phyloP scores from a whole-genome alignment of 2,888 invertebrate species.

The Trichacis sp. region DNA sequence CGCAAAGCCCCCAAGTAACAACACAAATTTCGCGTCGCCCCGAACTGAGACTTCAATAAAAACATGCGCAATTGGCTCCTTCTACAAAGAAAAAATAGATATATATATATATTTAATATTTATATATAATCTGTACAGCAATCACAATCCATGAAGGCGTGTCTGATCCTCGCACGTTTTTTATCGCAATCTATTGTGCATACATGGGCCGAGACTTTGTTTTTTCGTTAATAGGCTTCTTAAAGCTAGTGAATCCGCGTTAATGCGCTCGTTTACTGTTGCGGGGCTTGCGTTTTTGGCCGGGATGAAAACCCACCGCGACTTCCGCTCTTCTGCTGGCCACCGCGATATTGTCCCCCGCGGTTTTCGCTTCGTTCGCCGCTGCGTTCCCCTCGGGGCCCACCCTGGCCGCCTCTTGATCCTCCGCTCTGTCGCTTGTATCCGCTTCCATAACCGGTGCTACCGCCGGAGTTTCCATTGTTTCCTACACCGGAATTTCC shows the following conservation, averaged over 20 bases:
- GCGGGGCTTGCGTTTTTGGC: constrained; percentile 60
- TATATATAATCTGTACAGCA: constrained; percentile 42
- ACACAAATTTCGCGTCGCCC: constrained; percentile 15
- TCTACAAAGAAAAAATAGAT: constrained; percentile 41
- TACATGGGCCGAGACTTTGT: constrained; percentile 40
- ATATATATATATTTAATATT: constrained; percentile 38
- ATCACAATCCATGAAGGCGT: constrained; percentile 41
- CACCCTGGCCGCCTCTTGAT: constrained; percentile 49
- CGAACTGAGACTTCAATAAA: constrained; percentile 26
- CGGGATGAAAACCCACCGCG: constrained; percentile 62
- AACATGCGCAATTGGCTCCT: constrained; percentile 30
- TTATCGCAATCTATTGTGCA: constrained; percentile 19
- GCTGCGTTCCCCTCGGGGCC: constrained; percentile 53
- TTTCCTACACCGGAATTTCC: constrained; percentile 32
- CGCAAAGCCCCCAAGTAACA: constrained; percentile 27
- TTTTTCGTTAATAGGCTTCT: constrained; percentile 41
- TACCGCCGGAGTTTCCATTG: constrained; percentile 46
- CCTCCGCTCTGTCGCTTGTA: constrained; percentile 60
- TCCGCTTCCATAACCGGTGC: constrained; percentile 56
- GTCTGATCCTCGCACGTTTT: constrained; percentile 38
- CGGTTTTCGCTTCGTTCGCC: constrained; percentile 56
- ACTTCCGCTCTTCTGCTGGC: constrained; percentile 67
- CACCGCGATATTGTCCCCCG: constrained; percentile 59
- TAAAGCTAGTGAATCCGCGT: constrained; percentile 35
- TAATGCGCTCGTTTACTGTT: constrained; percentile 48